Conservation (phyloP, 2,888 invertebrate genomes). For the Ceratothoa steindachneri region DNA sequence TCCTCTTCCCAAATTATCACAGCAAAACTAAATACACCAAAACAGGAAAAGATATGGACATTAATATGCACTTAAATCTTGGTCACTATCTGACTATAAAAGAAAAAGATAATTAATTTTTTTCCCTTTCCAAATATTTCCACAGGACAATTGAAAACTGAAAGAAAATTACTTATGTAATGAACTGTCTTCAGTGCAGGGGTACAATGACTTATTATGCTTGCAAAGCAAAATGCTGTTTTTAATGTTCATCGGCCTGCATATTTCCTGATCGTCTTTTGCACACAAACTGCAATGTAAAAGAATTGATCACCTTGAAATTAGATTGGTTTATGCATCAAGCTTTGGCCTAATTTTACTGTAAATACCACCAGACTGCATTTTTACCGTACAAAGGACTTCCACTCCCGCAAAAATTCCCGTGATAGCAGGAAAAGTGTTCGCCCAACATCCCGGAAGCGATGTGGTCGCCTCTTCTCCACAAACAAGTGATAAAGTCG, state of each 20-base stretch:
- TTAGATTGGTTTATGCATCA: too few species aligned
- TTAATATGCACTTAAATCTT: background rate
- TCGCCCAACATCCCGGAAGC: conserved; percentile 23
- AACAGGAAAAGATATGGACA: background rate
- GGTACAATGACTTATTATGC: conserved; percentile 3
- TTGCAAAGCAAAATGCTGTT: conserved; percentile 28
- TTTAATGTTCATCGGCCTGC: conserved; percentile 2
- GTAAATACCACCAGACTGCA: too few species aligned
- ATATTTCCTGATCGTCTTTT: conserved; percentile 22
- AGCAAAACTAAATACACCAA: background rate
- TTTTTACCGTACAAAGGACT: conserved; percentile 36
- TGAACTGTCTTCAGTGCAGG: background rate
- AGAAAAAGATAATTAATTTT: too few species aligned
- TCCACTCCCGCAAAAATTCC: conserved; percentile 35
- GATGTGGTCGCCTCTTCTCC: conserved; percentile 37
- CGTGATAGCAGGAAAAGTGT: conserved; percentile 26
- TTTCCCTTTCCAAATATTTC: too few species aligned
- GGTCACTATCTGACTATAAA: too few species aligned
- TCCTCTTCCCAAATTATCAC: conserved; percentile 44
- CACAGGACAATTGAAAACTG: background rate
- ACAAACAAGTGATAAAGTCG: conserved; percentile 23
- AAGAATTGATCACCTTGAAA: background rate
- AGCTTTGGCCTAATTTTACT: too few species aligned
- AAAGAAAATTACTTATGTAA: background rate
- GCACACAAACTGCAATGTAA: conserved; percentile 27